Base-by-base conservation (phyloP, 37 sponge, comb jelly and placozoan genomes). In the Ianthella basta region DNA sequence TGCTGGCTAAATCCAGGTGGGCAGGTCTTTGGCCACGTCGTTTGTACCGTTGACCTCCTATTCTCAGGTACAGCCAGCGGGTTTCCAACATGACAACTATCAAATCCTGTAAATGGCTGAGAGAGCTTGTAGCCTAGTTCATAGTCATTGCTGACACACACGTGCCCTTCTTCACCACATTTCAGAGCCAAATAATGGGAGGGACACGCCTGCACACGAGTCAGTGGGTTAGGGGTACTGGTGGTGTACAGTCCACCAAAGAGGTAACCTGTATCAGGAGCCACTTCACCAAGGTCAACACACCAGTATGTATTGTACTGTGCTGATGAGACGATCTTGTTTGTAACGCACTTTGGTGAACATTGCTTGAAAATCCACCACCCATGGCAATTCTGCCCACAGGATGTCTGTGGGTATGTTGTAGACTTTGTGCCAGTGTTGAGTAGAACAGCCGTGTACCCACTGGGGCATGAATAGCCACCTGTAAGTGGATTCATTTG, bases 181-280 rank as follows among this genome's bases (percentile, higher is more conserved):
- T 60, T 86, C 21, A 94, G 68, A 0, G 87, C 74, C 19, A 74
- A 25, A 37, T 80, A 94, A 50, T 90, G 87, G 1, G n/a, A 35
- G 5, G 95, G 95, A 39, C 95, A 94, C 27, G 75, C 24, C 82
- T 70, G 81, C 10, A 89, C 50, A 8, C 87, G 67, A 13, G 92
- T 91, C 53, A 91, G 54, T 0, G 95, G 95, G 64, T 94, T 94
- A 35, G 67, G 55, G 4, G 39, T 37, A 12, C 59, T 89, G 25
- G 92, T 65, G 0, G 91, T 91, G 66, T 75, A 94, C 30, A 87
- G 64, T 50, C 95, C 95, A 36, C 95, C 95, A 69, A 94, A 94
- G 8, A 94, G 86, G 60, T 79, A 94, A 24, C 95, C 95, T 33
- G 85, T 55, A 13, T 72, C 37, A 32, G 66, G 68, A 35, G 66